Percentiles rank a stretch among this genome's conserved stretches.
These are phyloP conservation scores for Epinephelus malabaricus DNA, from an alignment of 2,797 vertebrate genomes.

Conservation along the genomic window DNA sequence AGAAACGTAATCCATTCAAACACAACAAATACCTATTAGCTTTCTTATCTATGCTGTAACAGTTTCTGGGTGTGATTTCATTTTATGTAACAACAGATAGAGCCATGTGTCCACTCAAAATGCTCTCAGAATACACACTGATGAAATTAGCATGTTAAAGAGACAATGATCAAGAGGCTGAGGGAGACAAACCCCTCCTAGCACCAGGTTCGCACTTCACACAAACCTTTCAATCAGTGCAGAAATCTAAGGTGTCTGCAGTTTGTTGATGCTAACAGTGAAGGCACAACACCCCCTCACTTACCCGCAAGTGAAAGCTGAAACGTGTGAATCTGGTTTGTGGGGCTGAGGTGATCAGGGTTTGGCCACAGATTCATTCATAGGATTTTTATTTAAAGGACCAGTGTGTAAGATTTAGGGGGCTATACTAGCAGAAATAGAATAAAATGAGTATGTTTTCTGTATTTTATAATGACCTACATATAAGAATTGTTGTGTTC, in stretches of 20 bases:
- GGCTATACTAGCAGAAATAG: too few relatives aligned
- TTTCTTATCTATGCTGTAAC: neutral
- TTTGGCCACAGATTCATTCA: neutral
- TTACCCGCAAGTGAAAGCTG: neutral
- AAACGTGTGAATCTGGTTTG: neutral
- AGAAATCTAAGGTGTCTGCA: too few relatives aligned
- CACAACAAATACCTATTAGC: neutral
- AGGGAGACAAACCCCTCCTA: neutral
- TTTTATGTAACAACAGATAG: neutral
- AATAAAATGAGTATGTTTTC: too few relatives aligned
- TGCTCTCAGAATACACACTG: neutral
- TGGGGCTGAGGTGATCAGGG: too few relatives aligned
- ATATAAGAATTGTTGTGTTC: too few relatives aligned
- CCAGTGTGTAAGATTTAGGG: too few relatives aligned
- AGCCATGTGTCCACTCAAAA: neutral
- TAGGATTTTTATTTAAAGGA: neutral
- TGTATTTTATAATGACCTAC: too few relatives aligned
- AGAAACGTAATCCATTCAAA: neutral
- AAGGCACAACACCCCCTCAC: too few relatives aligned
- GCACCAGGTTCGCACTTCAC: neutral
- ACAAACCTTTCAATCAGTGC: neutral
- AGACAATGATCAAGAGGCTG: neutral
- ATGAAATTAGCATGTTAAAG: constrained; percentile 23
- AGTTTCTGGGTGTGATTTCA: neutral
- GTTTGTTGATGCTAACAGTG: neutral